Conservation (phyloP, 1,140 invertebrate genomes). For the Dendrolimus kikuchii region DNA sequence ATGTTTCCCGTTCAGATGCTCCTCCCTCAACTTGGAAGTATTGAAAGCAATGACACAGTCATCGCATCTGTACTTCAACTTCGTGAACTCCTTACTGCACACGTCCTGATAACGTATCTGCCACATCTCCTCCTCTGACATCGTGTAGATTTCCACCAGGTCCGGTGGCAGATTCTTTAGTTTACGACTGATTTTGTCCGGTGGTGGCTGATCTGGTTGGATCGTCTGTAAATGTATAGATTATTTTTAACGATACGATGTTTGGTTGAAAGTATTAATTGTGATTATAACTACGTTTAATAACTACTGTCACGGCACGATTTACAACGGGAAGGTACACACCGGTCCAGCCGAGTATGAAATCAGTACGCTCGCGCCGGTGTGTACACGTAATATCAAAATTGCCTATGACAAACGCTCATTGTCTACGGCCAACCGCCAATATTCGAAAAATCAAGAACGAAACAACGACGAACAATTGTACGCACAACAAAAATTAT, state of each 20-base stretch:
- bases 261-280: too few relatives aligned
- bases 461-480: too few relatives aligned
- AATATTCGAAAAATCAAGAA: too few relatives aligned
- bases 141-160: constrained; percentile 36
- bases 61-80: constrained; percentile 34
- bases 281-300: too few relatives aligned
- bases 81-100: constrained; percentile 25
- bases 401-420: too few relatives aligned
- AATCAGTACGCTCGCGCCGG: too few relatives aligned
- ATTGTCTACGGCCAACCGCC: too few relatives aligned
- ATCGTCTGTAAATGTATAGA: constrained; percentile 2
- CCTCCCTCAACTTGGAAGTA: constrained; percentile 30
- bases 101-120: constrained; percentile 24
- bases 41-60: constrained; percentile 39
- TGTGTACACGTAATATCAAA: too few relatives aligned
- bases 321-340: too few relatives aligned
- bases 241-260: not conserved
- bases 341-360: too few relatives aligned
- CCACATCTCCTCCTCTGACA: constrained; percentile 51
- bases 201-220: constrained; percentile 2
- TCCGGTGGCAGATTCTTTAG: constrained; percentile 41
- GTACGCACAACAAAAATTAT: too few relatives aligned
- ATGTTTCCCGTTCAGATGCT: constrained; percentile 44
- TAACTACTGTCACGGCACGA: too few relatives aligned
- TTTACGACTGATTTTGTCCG: constrained; percentile 14